Conservation (phyloP, 2,797 vertebrate species). For the Anableps anableps region DNA sequence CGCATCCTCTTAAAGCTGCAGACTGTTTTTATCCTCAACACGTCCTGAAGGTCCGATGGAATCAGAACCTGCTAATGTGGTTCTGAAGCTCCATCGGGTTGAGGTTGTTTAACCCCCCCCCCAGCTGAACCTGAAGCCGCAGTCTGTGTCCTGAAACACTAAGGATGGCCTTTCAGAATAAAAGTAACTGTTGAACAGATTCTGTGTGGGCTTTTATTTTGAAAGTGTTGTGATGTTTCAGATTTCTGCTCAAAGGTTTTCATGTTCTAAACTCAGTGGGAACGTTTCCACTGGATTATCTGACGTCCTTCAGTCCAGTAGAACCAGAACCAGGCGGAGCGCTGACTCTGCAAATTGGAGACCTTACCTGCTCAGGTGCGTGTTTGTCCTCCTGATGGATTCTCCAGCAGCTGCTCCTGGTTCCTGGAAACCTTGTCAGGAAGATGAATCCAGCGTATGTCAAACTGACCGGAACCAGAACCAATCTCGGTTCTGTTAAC, state of each 20-base stretch:
- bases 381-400: no score
- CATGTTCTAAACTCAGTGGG: no score
- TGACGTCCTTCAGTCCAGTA: neutral
- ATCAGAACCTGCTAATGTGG: neutral
- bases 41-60: neutral
- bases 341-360: neutral
- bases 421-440: no score
- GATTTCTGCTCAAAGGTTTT: no score
- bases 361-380: neutral
- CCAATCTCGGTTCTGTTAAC: neutral
- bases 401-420: no score
- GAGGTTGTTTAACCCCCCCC: neutral
- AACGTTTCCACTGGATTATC: neutral
- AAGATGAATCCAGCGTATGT: no score
- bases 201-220: conserved; percentile 26
- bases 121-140: neutral
- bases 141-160: conserved; percentile 68
- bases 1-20: neutral
- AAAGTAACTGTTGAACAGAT: conserved; percentile 56
- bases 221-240: neutral
- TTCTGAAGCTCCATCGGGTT: neutral
- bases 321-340: neutral
- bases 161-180: conserved; percentile 68
- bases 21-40: neutral
- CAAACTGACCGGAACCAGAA: neutral